These are phyloP conservation scores for Bilobella aurantiaca DNA, from an alignment of 1,140 invertebrate genomes.

Conservation along the genomic window DNA sequence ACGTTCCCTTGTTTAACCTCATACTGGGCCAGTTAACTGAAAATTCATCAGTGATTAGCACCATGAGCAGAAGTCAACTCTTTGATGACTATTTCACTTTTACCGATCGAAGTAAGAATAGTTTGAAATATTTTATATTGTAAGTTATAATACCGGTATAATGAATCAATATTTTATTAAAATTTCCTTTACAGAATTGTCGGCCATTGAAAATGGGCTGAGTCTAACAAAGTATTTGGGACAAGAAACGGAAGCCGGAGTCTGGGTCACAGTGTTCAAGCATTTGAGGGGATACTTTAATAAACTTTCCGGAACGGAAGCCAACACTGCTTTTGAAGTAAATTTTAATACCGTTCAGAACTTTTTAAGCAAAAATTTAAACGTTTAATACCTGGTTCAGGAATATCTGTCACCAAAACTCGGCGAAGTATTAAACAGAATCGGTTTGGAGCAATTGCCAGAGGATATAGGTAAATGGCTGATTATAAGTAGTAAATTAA, in stretches of 20 bases:
- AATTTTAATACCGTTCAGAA: neutral
- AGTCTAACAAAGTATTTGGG: conserved; percentile 12
- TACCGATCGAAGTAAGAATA: conserved; percentile 13
- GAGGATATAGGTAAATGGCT: conserved; percentile 1
- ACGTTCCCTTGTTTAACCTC: conserved; percentile 39
- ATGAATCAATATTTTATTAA: neutral
- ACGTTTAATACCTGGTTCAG: neutral
- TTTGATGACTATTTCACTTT: conserved; percentile 26
- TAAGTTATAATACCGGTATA: too few relatives aligned
- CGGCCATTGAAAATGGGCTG: conserved; percentile 18
- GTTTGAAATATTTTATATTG: conserved; percentile 1
- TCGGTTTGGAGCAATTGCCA: conserved; percentile 18
- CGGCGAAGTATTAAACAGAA: conserved; percentile 9
- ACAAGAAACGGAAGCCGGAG: conserved; percentile 19
- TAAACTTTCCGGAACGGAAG: neutral
- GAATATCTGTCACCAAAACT: conserved; percentile 18
- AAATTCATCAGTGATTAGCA: conserved; percentile 15
- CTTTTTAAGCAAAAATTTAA: conserved; percentile 1
- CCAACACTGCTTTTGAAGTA: neutral
- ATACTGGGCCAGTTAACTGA: conserved; percentile 10
- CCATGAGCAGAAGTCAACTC: conserved; percentile 21
- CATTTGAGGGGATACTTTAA: conserved; percentile 17
- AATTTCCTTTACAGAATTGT: conserved; percentile 18
- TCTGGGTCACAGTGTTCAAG: conserved; percentile 21
- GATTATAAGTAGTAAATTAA: neutral